Percentiles rank a stretch among this genome's conserved stretches.
phyloP scores from a whole-genome alignment of 1,140 invertebrate genomes.

The Lepidotrigona ventralis region DNA sequence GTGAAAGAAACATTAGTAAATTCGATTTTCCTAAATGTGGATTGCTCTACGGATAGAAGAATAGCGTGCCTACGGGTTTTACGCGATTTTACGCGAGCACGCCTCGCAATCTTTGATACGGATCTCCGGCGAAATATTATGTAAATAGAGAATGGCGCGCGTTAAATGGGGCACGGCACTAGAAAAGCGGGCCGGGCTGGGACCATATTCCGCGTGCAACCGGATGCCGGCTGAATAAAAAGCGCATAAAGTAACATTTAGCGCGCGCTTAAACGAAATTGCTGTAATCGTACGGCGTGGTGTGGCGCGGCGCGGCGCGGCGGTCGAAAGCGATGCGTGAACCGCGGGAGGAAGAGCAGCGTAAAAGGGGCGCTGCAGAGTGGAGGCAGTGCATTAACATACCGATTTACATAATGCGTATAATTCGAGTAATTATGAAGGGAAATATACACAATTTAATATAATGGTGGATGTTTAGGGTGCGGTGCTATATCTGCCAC shows the following conservation, averaged over 20 bases:
- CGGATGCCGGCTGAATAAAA: constrained; percentile 64
- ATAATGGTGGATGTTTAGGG: constrained; percentile 78
- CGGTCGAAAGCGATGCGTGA: constrained; percentile 32
- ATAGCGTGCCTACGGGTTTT: background rate
- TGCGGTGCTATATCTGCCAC: constrained; percentile 69
- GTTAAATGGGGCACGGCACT: constrained; percentile 56
- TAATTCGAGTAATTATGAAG: constrained; percentile 81
- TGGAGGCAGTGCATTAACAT: constrained; percentile 73
- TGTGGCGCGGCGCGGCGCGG: constrained; percentile 3
- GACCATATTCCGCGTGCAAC: constrained; percentile 23
- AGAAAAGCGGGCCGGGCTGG: constrained; percentile 1
- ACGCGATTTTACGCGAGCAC: constrained; percentile 33
- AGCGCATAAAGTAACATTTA: constrained; percentile 75
- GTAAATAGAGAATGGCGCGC: constrained; percentile 71
- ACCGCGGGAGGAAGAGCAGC: background rate
- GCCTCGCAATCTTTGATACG: constrained; percentile 59
- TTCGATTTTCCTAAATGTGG: background rate
- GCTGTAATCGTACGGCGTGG: constrained; percentile 78
- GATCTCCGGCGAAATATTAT: constrained; percentile 72
- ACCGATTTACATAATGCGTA: constrained; percentile 80
- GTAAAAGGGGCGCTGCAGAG: constrained; percentile 4
- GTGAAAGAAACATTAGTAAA: background rate
- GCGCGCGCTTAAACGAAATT: constrained; percentile 77
- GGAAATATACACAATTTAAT: constrained; percentile 81
- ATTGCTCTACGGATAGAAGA: background rate